phyloP scores from a whole-genome alignment of 92 coral and sea anemone species.

The Epizoanthus rinbou region DNA sequence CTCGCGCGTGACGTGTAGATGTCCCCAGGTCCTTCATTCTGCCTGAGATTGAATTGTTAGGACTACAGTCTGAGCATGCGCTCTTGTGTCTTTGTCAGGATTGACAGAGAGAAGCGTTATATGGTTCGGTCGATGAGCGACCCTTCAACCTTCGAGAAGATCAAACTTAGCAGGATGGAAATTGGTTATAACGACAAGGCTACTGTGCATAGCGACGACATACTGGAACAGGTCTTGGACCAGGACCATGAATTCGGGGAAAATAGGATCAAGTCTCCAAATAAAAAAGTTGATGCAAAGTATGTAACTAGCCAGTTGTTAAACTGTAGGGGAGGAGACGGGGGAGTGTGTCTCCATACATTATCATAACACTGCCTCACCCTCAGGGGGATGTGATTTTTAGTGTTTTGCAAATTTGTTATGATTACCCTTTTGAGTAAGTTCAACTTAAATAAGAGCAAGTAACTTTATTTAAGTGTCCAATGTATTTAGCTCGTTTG shows the following conservation, averaged over 20 bases:
- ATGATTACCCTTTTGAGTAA: too few species aligned
- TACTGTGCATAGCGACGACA: neutral
- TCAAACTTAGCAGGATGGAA: conserved; percentile 42
- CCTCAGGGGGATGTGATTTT: too few species aligned
- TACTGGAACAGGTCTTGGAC: conserved; percentile 8
- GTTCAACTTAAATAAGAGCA: too few species aligned
- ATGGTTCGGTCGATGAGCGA: conserved; percentile 64
- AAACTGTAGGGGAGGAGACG: neutral
- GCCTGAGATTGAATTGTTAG: neutral
- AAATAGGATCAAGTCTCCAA: conserved; percentile 14
- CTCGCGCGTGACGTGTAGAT: too few species aligned
- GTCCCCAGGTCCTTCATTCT: too few species aligned
- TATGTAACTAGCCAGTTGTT: neutral
- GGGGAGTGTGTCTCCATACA: too few species aligned
- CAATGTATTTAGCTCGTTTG: too few species aligned
- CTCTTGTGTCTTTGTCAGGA: conserved; percentile 5
- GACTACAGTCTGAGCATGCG: neutral
- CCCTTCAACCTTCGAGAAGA: conserved; percentile 60
- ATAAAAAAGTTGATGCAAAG: conserved; percentile 15
- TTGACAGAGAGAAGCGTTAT: conserved; percentile 52
- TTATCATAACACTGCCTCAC: too few species aligned
- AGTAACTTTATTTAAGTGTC: too few species aligned
- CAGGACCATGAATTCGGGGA: conserved; percentile 19
- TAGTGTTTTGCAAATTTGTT: too few species aligned
- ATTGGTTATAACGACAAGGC: conserved; percentile 25